Evolutionary conservation across 2,113 vertebrate genomes (phyloP).

Genomic region (Potamarius usumacintae): DNA sequence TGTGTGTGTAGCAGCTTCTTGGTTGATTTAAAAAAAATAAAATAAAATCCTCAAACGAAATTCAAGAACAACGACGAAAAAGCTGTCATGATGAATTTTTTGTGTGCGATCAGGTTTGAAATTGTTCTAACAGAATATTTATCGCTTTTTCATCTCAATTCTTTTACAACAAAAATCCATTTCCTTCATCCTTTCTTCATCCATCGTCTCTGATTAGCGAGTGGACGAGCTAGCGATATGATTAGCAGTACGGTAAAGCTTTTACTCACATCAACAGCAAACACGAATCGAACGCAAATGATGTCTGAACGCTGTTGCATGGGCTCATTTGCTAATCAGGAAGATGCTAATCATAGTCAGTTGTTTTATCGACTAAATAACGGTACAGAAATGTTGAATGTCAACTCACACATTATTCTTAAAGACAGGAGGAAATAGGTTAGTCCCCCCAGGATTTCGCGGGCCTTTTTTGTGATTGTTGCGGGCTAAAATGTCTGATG

Average conservation of each 20-base stretch:
- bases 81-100: neutral
- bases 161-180: neutral
- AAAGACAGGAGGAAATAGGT: neutral
- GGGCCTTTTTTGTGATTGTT: no score
- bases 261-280: neutral
- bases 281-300: neutral
- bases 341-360: neutral
- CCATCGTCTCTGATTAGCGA: neutral
- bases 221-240: neutral
- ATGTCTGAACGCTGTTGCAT: neutral
- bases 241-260: neutral
- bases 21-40: neutral
- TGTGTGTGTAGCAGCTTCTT: neutral
- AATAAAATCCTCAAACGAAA: neutral
- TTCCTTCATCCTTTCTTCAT: neutral
- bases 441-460: no score
- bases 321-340: neutral
- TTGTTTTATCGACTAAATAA: neutral
- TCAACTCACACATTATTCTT: neutral
- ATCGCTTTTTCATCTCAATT: neutral
- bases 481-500: no score
- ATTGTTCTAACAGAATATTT: neutral
- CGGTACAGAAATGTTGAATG: neutral
- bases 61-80: neutral
- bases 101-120: neutral